Conservation (phyloP, 2,797 vertebrate species). For the Sebastiscus tertius region DNA sequence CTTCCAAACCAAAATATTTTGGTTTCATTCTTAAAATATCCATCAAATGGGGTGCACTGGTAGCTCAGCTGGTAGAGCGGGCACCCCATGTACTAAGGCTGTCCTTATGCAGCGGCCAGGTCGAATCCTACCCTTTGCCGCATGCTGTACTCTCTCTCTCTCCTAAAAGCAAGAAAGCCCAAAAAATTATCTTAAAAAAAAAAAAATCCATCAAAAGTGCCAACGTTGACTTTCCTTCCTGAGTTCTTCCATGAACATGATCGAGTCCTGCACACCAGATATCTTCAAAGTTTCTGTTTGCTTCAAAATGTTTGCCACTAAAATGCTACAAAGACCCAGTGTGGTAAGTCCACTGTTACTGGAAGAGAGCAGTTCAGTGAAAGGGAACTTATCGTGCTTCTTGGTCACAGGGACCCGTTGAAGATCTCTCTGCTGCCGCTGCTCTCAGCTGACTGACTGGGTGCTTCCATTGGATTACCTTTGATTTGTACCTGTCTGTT, state of each 20-base stretch:
- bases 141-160: not conserved
- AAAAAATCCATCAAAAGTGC: conserved; percentile 34
- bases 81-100: too few relatives aligned
- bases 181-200: too few relatives aligned
- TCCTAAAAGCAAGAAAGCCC: not conserved
- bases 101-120: too few relatives aligned
- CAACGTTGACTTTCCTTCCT: conserved; percentile 19
- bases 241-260: conserved; percentile 21
- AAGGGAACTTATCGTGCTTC: not conserved
- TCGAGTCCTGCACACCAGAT: conserved; percentile 24
- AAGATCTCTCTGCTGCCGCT: conserved; percentile 70
- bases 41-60: not conserved
- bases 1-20: conserved; percentile 18
- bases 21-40: conserved; percentile 23
- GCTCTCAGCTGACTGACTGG: conserved; percentile 67
- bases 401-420: conserved; percentile 61
- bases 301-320: conserved; percentile 57
- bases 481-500: conserved; percentile 49
- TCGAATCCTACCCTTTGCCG: too few relatives aligned
- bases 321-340: conserved; percentile 67
- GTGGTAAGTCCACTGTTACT: not conserved
- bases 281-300: conserved; percentile 9
- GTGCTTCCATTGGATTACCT: conserved; percentile 38
- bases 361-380: conserved; percentile 5
- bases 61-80: too few relatives aligned